Evolutionary conservation across 2,888 invertebrate genomes (phyloP), one percentile per base, ranked within the genome.

Genomic region (Acholoe squamosa): DNA sequence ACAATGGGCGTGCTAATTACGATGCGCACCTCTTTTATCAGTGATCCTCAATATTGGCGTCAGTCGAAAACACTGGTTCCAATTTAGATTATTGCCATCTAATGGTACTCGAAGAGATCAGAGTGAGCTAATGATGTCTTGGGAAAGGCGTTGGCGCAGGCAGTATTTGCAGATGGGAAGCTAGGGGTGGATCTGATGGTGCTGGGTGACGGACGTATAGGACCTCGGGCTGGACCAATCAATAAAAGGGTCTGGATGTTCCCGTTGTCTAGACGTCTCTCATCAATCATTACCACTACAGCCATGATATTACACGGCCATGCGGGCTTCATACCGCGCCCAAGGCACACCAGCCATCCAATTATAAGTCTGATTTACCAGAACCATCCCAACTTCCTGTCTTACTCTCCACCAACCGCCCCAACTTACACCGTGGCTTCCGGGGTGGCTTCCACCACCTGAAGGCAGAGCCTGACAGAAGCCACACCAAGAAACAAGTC

Each of bases 71-170:
- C 86, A 28, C 19, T 54, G 86, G 54, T 56, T 86, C 56, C 86
- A 86, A 86, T 86, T 86, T 86, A 86, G 86, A 86, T 86, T 86
- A 86, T 56, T 86, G 86, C 56, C 86, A 54, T 56, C 86, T 86
- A 54, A 86, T 86, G 56, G 86, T 86, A 54, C 28, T 54, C 54
- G 33, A 86, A 86, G 86, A 52, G 86, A 56, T 86, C 52, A 56
- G 28, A 56, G 56, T 22, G 86, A 86, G 54, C 56, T 52, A 86
- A 86, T 86, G 86, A 86, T 86, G 56, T 86, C 86, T 86, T 56
- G 86, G 16, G 56, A 54, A 86, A 12, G 31, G 54, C 86, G 28
- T 19, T 54, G 12, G 80, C n/a, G 43, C 31, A 43, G 84, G 34
- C 25, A 22, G 51, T 51, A 77, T 51, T 84, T 33, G 34, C 43